phyloP scores from a whole-genome alignment of 2,888 invertebrate genomes.

The Coecobrya sp. region DNA sequence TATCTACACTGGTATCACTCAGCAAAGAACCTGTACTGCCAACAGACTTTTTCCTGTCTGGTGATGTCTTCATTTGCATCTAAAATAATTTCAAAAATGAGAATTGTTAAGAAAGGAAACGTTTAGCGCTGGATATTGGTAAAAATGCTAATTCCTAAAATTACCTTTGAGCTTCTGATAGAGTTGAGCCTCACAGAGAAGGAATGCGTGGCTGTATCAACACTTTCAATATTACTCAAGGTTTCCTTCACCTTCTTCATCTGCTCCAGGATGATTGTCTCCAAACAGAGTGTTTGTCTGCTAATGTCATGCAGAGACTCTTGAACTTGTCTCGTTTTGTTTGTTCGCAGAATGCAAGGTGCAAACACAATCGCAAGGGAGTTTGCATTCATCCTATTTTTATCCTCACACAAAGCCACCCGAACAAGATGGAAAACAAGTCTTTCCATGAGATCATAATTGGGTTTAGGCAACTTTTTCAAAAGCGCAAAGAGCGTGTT shows the following conservation, averaged over 20 bases:
- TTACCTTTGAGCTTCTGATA: constrained; percentile 92
- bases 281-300: constrained; percentile 96
- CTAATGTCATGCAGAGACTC: constrained; percentile 96
- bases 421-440: constrained; percentile 96
- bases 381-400: constrained; percentile 97
- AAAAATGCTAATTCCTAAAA: too few species aligned
- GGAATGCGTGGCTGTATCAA: constrained; percentile 96
- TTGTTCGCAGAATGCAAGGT: constrained; percentile 95
- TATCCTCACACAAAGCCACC: constrained; percentile 95
- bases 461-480: constrained; percentile 95
- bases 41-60: constrained; percentile 81
- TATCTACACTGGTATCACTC: constrained; percentile 83
- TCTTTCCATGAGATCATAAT: constrained; percentile 96
- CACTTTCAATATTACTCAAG: constrained; percentile 95
- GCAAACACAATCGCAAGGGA: constrained; percentile 98
- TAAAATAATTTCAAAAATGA: too few species aligned
- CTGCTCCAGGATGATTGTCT: constrained; percentile 96
- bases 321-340: constrained; percentile 95
- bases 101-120: too few species aligned
- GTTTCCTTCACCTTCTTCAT: constrained; percentile 94
- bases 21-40: constrained; percentile 84
- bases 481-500: constrained; percentile 95
- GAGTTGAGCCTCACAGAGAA: constrained; percentile 93
- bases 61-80: constrained; percentile 82
- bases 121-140: too few species aligned